Evolutionary conservation across 1,140 invertebrate genomes (phyloP), one percentile per base, ranked within the genome.

Genomic region (Drosophila busckii): DNA sequence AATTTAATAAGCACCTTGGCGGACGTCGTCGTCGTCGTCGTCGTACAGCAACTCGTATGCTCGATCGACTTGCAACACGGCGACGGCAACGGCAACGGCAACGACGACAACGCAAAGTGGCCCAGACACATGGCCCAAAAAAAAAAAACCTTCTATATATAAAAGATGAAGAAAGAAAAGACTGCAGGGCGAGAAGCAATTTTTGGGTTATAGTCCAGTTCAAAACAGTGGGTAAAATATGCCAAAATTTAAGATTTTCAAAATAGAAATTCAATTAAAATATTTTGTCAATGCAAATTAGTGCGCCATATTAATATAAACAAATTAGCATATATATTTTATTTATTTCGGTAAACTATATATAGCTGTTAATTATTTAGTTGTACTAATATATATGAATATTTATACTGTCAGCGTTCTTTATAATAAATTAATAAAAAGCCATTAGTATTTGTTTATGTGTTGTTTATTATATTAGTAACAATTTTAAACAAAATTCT

Each of bases 1-100:
- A 82, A 82, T 83, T 83, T 82, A 82, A 82, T 82, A 82, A 82
- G 75, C 75, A 82, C 75, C 75, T 82, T 82, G 75, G 69, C 76
- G 64, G 64, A 62, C 73, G n/a, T n/a, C n/a, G n/a, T n/a, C n/a
- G n/a, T n/a, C n/a, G n/a, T n/a, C n/a, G n/a, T n/a, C n/a, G 58
- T 76, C 78, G 48, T 48, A 60, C 76, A 64, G 62, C 54, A 40
- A 65, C 66, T 60, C 29, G 25, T 32, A 15, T 22, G 31, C 37
- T 29, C 58, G 31, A 19, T 16, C 48, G 41, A 28, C 60, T 60
- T 70, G n/a, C n/a, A n/a, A n/a, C n/a, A n/a, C n/a, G 67, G 60
- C 35, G 19, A 70, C 67, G 35, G 12, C 28, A 13, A 31, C 45
- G 25, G 37, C 66, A 46, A 26, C 32, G 34, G 20, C 44, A 42